Conservation (phyloP, 2,888 invertebrate species). For the Diaphora mendica region DNA sequence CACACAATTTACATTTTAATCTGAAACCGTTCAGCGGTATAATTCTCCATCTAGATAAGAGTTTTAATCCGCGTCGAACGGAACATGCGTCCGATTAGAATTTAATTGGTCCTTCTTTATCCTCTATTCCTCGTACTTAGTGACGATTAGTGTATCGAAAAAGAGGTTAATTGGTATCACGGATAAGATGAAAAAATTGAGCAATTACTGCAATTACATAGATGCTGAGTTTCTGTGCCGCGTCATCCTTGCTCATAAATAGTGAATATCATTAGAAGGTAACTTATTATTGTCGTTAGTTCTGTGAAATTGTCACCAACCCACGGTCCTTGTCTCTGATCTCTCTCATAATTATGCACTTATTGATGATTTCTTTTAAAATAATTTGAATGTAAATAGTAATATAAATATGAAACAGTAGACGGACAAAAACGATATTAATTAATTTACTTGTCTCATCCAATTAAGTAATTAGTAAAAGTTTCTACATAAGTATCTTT, state of each 20-base stretch:
- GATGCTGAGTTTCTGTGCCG: constrained; percentile 43
- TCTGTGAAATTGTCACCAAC: background rate
- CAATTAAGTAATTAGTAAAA: background rate
- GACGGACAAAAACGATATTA: background rate
- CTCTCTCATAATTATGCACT: background rate
- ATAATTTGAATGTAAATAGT: background rate
- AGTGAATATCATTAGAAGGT: constrained; percentile 44
- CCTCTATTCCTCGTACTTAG: constrained; percentile 14
- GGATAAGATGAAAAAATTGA: constrained; percentile 20
- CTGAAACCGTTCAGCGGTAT: constrained; percentile 19
- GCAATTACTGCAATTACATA: constrained; percentile 51
- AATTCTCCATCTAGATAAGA: constrained; percentile 21
- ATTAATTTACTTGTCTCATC: background rate
- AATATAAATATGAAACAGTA: background rate
- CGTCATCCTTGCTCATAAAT: constrained; percentile 48
- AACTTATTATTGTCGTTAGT: background rate
- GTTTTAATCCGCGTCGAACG: constrained; percentile 16
- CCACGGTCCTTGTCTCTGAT: background rate
- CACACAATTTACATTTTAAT: constrained; percentile 5
- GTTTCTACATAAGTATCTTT: no score
- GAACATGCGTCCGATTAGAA: constrained; percentile 19
- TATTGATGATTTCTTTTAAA: background rate
- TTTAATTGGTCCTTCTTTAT: constrained; percentile 27
- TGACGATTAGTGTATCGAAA: constrained; percentile 29
- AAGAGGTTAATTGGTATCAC: constrained; percentile 38